These are phyloP conservation scores for Opisthocomus hoazin DNA, from an alignment of 2,113 vertebrate species.

Conservation along the genomic window DNA sequence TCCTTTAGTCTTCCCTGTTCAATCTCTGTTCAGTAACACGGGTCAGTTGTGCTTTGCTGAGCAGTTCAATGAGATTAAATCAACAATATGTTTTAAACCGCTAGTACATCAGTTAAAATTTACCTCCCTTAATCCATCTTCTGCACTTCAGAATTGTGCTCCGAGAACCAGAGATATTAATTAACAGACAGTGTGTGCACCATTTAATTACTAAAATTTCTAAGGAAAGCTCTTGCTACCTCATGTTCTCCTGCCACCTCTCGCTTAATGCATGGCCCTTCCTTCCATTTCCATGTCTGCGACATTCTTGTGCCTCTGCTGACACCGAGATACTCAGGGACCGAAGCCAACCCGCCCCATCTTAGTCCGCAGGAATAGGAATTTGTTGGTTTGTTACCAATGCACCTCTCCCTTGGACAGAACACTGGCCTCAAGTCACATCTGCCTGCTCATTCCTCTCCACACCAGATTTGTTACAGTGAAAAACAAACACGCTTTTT, in stretches of 20 bases:
- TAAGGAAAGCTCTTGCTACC: background rate
- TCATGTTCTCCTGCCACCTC: background rate
- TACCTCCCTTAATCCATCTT: conserved; percentile 43
- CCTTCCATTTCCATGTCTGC: background rate
- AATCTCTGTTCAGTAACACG: background rate
- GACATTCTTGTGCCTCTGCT: background rate
- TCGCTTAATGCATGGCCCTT: background rate
- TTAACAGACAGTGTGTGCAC: background rate
- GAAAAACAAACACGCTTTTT: background rate
- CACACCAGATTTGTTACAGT: background rate
- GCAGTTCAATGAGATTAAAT: conserved; percentile 51
- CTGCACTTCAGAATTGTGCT: background rate
- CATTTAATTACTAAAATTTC: background rate
- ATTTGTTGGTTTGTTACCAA: conserved; percentile 11
- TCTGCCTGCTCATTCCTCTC: background rate
- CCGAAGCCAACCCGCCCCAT: background rate
- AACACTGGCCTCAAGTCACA: background rate
- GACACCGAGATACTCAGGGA: background rate
- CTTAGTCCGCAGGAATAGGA: background rate
- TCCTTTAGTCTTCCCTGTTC: background rate
- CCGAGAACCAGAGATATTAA: conserved; percentile 24
- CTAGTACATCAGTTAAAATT: conserved; percentile 48
- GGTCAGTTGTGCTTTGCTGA: conserved; percentile 19
- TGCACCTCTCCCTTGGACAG: background rate
- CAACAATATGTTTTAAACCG: conserved; percentile 8